Evolutionary conservation across 2,888 invertebrate species (phyloP).

Genomic region (Agriotes lineatus): DNA sequence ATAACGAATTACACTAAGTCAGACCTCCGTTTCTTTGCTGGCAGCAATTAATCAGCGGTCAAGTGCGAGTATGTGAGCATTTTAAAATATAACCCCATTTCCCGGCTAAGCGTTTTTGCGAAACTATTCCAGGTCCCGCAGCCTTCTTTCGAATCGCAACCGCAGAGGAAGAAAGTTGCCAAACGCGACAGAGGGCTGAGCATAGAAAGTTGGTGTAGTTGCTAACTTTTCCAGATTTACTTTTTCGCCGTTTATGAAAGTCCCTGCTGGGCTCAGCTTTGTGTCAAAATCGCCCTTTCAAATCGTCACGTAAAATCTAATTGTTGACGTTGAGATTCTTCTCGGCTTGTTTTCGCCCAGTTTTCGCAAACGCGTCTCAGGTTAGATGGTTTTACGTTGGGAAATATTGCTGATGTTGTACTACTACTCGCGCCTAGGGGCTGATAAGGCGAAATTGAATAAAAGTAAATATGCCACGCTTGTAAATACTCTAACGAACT

Average conservation of each 20-base stretch:
- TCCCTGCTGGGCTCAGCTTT: neutral
- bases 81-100: conserved; percentile 21
- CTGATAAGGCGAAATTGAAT: no score
- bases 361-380: no score
- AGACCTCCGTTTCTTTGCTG: conserved; percentile 10
- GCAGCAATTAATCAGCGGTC: conserved; percentile 23
- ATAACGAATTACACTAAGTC: conserved; percentile 18
- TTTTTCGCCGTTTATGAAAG: conserved; percentile 26
- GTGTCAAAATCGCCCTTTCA: conserved; percentile 3
- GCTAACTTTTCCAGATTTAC: conserved; percentile 25
- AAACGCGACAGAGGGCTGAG: neutral
- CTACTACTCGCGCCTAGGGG: no score
- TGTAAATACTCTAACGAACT: no score
- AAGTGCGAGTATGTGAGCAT: conserved; percentile 17
- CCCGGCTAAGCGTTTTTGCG: no score
- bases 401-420: no score
- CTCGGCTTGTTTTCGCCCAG: no score
- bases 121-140: neutral
- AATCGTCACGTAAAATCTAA: neutral
- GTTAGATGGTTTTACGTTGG: no score
- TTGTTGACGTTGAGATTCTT: neutral
- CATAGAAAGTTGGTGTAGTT: conserved; percentile 13
- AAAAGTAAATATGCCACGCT: no score
- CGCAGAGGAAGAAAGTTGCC: conserved; percentile 2
- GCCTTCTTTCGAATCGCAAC: conserved; percentile 6